Evolutionary conservation across 2,888 invertebrate genomes (phyloP), one percentile per base, ranked within the genome.

Genomic region (Micropterix aruncella): DNA sequence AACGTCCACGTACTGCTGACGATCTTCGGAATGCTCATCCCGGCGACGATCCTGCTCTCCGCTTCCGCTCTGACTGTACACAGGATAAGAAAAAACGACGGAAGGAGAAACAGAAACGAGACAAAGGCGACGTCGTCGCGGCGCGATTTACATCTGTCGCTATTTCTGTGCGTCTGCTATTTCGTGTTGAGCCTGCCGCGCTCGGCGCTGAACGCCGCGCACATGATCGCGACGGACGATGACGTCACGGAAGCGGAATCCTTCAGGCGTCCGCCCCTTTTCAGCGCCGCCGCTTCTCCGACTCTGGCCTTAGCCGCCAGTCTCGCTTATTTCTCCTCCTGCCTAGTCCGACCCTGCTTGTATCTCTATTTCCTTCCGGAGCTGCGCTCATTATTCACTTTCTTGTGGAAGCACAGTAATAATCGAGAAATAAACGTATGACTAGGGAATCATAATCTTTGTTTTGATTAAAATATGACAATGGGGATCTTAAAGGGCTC

Each of bases 1-100:
- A 63, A 65, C 46, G 63, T 69, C 58, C 62, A 65, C 48, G 59
- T 63, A 3, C 57, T 70, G 54, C 55, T 70, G 37, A 61, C 63
- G 36, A 56, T 67, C 36, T 63, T 70, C 45, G 68, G 65, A 55
- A 54, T 67, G 41, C 56, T 66, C 51, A 51, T 71, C 50, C 70
- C 70, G 16, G 52, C 58, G 17, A 47, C 63, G 14, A 60, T 71
- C 38, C 59, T 69, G 56, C 55, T 53, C 27, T 52, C 56, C 3
- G 57, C 60, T 19, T 56, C 57, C 46, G 53, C 53, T 19, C 50
- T 68, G 50, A 60, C 66, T 42, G 46, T 60, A 2, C 50, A 59
- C 16, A 68, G 65, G 56, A 54, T 68, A 39, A 62, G 57, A 48
- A 56, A 59, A 19, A 63, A 57, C 4, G 18, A 14, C n/a, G 19